Evolutionary conservation across 2,113 vertebrate species (phyloP), one percentile per base, ranked within the genome.

Genomic region (Balaeniceps rex): DNA sequence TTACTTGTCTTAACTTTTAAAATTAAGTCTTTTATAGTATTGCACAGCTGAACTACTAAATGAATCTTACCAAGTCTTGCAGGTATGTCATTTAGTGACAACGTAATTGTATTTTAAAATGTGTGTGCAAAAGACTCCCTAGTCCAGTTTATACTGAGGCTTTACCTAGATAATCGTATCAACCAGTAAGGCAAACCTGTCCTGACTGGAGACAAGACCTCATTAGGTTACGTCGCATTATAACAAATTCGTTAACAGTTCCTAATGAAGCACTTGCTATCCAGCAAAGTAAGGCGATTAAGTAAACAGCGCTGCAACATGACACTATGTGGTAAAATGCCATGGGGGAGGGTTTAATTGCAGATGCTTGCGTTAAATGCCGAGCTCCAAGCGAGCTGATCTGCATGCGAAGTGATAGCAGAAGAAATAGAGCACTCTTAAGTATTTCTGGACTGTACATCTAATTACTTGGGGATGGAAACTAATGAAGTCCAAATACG

Each of bases 231-330:
- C 10, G 25, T 1, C 55, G 83, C 68, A 33, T 75, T 68, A 22
- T 58, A 86, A 61, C 52, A 88, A 89, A 90, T 87, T 90, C 83
- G 17, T 92, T 92, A 90, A 46, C 65, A 69, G 76, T 21, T 91
- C 71, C 88, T 91, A 96, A 93, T 74, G 88, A 92, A 96, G 93
- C 38, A 87, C 78, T 95, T 96, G 88, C 93, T 94, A 83, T 65
- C 58, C 46, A 96, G 90, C 79, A 87, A 47, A 84, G 42, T 8
- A 52, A 94, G 71, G 38, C 9, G 31, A 94, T 97, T 88, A 89
- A 93, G 91, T 74, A 87, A 91, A 76, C 88, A 83, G 76, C 0
- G 7, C 55, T 93, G 40, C 92, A 88, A 95, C 69, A 26, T 81
- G 81, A 92, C 87, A 95, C 47, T 90, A 60, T 90, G 94, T 80